phyloP scores from a whole-genome alignment of 2,888 invertebrate species.

The Lymantria monacha region DNA sequence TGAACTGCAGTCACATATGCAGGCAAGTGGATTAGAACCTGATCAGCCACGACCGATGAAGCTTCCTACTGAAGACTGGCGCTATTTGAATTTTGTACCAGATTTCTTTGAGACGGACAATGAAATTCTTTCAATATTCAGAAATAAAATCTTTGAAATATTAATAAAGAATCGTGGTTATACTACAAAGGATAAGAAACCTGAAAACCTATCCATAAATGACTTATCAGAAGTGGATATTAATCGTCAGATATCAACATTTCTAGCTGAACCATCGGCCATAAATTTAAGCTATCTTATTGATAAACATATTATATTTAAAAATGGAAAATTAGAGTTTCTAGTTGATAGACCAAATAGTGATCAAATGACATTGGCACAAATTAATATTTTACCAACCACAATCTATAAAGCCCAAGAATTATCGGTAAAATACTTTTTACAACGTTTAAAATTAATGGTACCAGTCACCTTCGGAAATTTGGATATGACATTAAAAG shows the following conservation, averaged over 20 bases:
- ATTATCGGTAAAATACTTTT: conserved; percentile 5
- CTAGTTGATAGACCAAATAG: neutral
- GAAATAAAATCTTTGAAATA: conserved; percentile 4
- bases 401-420: conserved; percentile 11
- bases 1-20: conserved; percentile 5
- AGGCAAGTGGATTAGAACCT: neutral
- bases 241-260: neutral
- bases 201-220: neutral
- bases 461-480: conserved; percentile 24
- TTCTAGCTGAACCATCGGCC: conserved; percentile 1
- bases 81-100: too few species aligned
- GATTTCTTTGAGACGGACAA: neutral
- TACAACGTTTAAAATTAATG: conserved; percentile 3
- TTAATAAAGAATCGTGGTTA: conserved; percentile 1
- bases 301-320: conserved; percentile 9
- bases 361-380: conserved; percentile 2
- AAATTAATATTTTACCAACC: conserved; percentile 1
- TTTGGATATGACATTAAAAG: conserved; percentile 12
- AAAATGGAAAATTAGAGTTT: conserved; percentile 13
- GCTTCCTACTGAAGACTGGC: too few species aligned
- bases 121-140: conserved; percentile 3
- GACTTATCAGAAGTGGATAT: neutral
- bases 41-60: too few species aligned
- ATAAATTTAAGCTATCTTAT: conserved; percentile 11
- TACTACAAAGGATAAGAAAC: neutral